Conservation (phyloP, 23 tunicate genomes). For the Ciona savignyi region DNA sequence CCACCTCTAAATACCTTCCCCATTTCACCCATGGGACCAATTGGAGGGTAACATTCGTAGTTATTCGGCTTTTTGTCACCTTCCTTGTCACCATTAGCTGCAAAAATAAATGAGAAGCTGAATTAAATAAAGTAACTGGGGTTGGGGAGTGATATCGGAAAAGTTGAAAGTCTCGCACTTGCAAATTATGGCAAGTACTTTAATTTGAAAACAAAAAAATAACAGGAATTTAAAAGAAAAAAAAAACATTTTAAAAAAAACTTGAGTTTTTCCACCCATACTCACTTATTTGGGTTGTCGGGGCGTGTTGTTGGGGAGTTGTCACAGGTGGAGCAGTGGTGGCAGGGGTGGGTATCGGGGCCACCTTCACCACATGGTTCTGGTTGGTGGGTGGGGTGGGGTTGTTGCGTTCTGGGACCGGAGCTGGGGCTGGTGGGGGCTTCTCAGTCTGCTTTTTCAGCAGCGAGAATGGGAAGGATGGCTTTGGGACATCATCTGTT, state of each 20-base stretch:
- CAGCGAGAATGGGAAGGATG: slow-evolving; percentile 44
- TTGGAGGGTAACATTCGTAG: slow-evolving; percentile 89
- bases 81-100: slow-evolving; percentile 42
- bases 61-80: slow-evolving; percentile 46
- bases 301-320: not conserved
- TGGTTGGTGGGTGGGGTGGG: slow-evolving; percentile 23
- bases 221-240: no score
- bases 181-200: no score
- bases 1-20: slow-evolving; percentile 92
- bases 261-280: no score
- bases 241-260: not conserved
- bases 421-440: slow-evolving; percentile 10
- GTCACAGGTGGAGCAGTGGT: not conserved
- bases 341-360: slow-evolving; percentile 7
- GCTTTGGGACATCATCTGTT: slow-evolving; percentile 62
- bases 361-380: slow-evolving; percentile 35
- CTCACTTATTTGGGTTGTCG: slow-evolving; percentile 1
- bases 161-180: no score
- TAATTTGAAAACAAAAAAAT: no score
- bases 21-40: slow-evolving; percentile 99
- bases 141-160: no score
- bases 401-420: slow-evolving; percentile 3
- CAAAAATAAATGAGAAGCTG: no score
- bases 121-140: no score
- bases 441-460: slow-evolving; percentile 23